These are phyloP conservation scores for Thalassophryne amazonica DNA, from an alignment of 2,797 vertebrate genomes.

Conservation along the genomic window DNA sequence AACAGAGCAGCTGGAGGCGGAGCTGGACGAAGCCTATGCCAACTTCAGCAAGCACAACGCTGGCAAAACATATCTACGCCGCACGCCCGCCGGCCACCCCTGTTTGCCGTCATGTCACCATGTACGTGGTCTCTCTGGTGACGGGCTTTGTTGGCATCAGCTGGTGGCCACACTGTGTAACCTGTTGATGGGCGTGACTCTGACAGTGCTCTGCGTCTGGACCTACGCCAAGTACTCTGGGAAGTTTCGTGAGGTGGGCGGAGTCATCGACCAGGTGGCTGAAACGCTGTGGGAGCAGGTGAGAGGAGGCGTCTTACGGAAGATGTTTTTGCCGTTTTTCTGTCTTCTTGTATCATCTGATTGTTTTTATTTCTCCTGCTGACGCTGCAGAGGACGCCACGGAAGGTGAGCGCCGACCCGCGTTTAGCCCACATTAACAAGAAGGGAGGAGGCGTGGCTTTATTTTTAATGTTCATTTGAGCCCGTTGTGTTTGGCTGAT, in stretches of 20 bases:
- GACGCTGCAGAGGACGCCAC: constrained; percentile 88
- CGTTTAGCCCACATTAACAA: too few relatives aligned
- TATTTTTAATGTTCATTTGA: too few relatives aligned
- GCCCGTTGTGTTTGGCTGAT: too few relatives aligned
- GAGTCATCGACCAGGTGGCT: constrained; percentile 90
- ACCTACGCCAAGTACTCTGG: constrained; percentile 95
- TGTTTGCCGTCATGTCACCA: constrained; percentile 91
- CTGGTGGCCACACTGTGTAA: constrained; percentile 88
- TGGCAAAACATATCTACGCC: constrained; percentile 96
- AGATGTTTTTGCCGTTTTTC: too few relatives aligned
- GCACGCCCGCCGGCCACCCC: constrained; percentile 91
- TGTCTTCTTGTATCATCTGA: too few relatives aligned
- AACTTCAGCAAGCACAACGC: constrained; percentile 95
- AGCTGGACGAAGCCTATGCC: constrained; percentile 88
- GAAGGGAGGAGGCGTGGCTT: too few relatives aligned
- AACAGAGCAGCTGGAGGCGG: constrained; percentile 91
- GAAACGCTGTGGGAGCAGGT: constrained; percentile 97
- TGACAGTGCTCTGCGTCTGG: constrained; percentile 90
- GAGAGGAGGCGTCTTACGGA: constrained; percentile 19
- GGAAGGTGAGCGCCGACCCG: constrained; percentile 88
- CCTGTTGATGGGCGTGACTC: constrained; percentile 88
- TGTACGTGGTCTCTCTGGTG: constrained; percentile 90
- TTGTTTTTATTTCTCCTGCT: neutral
- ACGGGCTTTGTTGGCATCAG: constrained; percentile 91
- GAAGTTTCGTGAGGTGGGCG: constrained; percentile 92